Percentiles rank a stretch among this genome's conserved stretches.
These are phyloP conservation scores for Globodera ellingtonae DNA, from an alignment of 1,140 invertebrate species.

Conservation along the genomic window DNA sequence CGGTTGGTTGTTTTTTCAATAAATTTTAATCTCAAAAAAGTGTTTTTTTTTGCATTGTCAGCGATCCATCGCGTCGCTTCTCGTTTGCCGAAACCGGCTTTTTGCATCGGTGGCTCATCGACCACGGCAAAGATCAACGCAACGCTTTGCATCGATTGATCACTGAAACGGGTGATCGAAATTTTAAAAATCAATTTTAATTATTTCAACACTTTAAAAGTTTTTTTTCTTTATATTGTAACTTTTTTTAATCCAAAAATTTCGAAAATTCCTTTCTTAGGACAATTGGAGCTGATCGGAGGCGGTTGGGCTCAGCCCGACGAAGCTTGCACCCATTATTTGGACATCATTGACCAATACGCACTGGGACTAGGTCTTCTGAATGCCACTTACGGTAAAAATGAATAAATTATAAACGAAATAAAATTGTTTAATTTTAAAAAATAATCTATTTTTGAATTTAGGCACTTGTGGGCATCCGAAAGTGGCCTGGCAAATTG, in stretches of 20 bases:
- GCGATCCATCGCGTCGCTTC: slow-evolving; percentile 46
- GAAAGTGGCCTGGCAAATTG: slow-evolving; percentile 73
- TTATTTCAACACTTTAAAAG: too few relatives aligned
- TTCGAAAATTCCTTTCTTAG: slow-evolving; percentile 61
- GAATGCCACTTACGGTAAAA: slow-evolving; percentile 70
- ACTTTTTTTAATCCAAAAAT: too few relatives aligned
- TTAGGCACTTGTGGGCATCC: slow-evolving; percentile 68
- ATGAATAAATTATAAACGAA: too few relatives aligned
- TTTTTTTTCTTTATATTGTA: background rate
- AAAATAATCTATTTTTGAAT: background rate
- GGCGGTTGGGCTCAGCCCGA: slow-evolving; percentile 59
- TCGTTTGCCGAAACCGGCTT: slow-evolving; percentile 75
- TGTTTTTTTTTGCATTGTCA: background rate
- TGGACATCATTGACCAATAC: slow-evolving; percentile 89
- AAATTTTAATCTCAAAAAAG: background rate
- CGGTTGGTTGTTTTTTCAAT: background rate
- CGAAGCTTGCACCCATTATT: slow-evolving; percentile 74
- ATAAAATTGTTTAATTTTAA: too few relatives aligned
- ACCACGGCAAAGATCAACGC: slow-evolving; percentile 72
- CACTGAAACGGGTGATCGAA: slow-evolving; percentile 9
- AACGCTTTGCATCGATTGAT: slow-evolving; percentile 65
- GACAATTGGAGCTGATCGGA: slow-evolving; percentile 80
- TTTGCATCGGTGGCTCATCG: slow-evolving; percentile 86
- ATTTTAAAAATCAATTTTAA: too few relatives aligned
- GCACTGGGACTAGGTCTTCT: slow-evolving; percentile 70